Conservation (phyloP, 2,113 vertebrate species). For the Lepus americanus region DNA sequence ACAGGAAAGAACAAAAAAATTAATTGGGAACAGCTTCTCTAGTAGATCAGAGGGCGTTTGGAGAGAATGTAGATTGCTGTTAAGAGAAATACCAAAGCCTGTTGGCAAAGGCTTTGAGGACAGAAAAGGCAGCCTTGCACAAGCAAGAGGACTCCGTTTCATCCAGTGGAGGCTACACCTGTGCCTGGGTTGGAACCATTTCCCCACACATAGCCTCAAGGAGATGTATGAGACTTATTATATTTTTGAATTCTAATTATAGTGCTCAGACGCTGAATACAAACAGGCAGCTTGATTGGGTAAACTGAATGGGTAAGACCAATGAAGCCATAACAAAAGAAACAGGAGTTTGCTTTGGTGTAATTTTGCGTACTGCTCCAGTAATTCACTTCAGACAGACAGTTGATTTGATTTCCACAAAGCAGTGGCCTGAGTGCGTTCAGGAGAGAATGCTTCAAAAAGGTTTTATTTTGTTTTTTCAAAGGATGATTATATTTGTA, state of each 20-base stretch:
- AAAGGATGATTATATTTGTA: neutral
- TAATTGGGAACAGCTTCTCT: slow-evolving; percentile 30
- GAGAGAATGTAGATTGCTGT: slow-evolving; percentile 17
- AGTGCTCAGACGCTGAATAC: slow-evolving; percentile 51
- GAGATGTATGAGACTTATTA: slow-evolving; percentile 32
- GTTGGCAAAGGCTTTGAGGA: neutral
- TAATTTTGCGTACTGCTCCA: neutral
- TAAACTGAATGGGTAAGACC: slow-evolving; percentile 51
- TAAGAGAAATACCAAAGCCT: neutral
- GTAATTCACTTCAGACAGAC: slow-evolving; percentile 56
- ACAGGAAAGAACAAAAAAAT: slow-evolving; percentile 58
- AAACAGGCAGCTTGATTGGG: neutral
- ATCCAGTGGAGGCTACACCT: neutral
- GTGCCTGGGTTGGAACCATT: neutral
- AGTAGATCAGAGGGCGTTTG: neutral
- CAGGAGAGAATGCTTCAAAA: slow-evolving; percentile 29
- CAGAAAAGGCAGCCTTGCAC: neutral
- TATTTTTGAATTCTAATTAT: slow-evolving; percentile 35
- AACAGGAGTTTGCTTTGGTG: neutral
- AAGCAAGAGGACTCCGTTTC: neutral
- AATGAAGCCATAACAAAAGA: neutral
- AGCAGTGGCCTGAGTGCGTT: neutral
- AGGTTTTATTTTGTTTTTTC: neutral
- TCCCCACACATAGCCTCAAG: neutral
- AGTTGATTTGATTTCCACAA: slow-evolving; percentile 21